phyloP scores from a whole-genome alignment of 2,113 vertebrate genomes.

The Elaphurus davidianus region DNA sequence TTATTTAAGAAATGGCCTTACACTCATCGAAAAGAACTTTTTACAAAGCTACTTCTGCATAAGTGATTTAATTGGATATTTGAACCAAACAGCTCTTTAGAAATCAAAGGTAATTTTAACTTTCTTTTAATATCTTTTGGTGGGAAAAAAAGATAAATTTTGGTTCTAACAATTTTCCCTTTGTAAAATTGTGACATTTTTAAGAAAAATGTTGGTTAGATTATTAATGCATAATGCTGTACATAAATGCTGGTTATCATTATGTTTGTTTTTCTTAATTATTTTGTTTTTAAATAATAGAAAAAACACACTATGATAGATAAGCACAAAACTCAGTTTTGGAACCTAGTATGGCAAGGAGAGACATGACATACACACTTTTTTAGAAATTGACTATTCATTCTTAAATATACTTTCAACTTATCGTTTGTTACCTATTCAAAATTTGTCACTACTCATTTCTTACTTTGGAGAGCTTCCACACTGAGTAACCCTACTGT shows the following conservation, averaged over 20 bases:
- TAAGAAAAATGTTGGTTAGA: not conserved
- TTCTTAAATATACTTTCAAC: not conserved
- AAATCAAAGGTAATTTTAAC: not conserved
- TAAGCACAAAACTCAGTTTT: not conserved
- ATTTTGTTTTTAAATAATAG: not conserved
- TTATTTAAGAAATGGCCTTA: constrained; percentile 30
- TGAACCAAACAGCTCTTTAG: not conserved
- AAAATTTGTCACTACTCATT: not conserved
- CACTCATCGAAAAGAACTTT: not conserved
- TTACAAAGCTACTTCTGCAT: not conserved
- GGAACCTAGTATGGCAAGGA: not conserved
- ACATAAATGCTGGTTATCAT: not conserved
- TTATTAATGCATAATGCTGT: not conserved
- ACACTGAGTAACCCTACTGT: not conserved
- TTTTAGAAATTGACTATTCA: constrained; percentile 1
- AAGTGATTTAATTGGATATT: not conserved
- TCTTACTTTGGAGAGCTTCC: not conserved
- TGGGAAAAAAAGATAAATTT: not conserved
- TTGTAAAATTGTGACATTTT: not conserved
- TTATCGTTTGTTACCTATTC: not conserved
- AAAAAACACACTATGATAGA: not conserved
- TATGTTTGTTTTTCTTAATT: not conserved
- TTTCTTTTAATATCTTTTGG: not conserved
- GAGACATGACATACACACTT: not conserved
- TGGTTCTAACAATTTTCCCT: not conserved